A percentile compares a stretch with the other conserved stretches of the same genome.
phyloP scores from a whole-genome alignment of 2,797 vertebrate genomes.

The Hoplostethus mediterraneus region DNA sequence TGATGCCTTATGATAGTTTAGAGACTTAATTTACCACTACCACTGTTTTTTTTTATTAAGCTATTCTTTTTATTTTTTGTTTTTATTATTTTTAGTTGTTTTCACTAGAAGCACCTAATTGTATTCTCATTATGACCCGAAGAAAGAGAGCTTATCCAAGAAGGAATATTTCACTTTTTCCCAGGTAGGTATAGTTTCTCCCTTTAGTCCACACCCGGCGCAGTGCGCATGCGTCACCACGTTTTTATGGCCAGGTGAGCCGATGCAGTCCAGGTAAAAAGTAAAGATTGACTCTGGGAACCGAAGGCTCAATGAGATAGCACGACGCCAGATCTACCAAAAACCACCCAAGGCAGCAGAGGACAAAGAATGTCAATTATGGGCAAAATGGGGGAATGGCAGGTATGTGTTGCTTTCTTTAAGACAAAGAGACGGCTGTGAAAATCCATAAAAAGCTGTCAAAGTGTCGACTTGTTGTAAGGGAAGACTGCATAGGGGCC shows the following conservation, averaged over 20 bases:
- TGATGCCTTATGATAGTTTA: not conserved
- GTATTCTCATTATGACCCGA: not conserved
- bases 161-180: conserved; percentile 18
- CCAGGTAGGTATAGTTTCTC: conserved; percentile 35
- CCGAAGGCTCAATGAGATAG: conserved; percentile 86
- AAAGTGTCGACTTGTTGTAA: conserved; percentile 66
- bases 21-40: too few species aligned
- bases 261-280: conserved; percentile 90
- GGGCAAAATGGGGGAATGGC: conserved; percentile 97
- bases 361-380: conserved; percentile 93
- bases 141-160: not conserved
- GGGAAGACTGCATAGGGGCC: conserved; percentile 29
- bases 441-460: conserved; percentile 62
- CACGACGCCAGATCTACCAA: conserved; percentile 82
- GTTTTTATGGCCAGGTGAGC: conserved; percentile 96
- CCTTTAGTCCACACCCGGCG: conserved; percentile 78
- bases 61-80: too few species aligned
- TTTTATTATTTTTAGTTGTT: not conserved
- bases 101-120: not conserved
- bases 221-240: conserved; percentile 94
- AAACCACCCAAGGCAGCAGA: conserved; percentile 71
- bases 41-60: not conserved
- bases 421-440: conserved; percentile 64
- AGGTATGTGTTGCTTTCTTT: conserved; percentile 88
- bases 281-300: conserved; percentile 87